These are phyloP conservation scores for Sycophila texana DNA, from an alignment of 2,888 invertebrate species.

Conservation along the genomic window DNA sequence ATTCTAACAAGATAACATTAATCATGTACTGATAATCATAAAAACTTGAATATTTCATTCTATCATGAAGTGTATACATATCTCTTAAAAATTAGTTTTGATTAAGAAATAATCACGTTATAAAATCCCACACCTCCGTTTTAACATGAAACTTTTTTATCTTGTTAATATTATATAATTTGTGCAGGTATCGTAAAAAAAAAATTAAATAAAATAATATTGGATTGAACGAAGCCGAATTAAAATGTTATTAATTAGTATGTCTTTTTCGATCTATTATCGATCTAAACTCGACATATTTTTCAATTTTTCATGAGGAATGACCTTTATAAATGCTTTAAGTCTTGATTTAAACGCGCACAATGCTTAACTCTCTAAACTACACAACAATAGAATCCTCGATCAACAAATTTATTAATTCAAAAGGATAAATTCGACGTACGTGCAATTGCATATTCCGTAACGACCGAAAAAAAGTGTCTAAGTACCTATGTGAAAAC, in stretches of 20 bases:
- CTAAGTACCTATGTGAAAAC: background rate
- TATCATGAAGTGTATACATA: background rate
- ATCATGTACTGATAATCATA: constrained; percentile 4
- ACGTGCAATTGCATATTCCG: background rate
- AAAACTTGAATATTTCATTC: constrained; percentile 1
- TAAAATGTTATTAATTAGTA: no score
- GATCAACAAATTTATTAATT: no score
- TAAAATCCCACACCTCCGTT: constrained; percentile 11
- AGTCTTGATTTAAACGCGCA: no score
- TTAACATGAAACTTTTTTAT: background rate
- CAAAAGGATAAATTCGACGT: no score
- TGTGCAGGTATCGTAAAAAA: background rate
- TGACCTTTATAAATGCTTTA: background rate
- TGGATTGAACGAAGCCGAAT: no score
- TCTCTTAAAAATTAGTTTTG: constrained; percentile 29
- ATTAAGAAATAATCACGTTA: constrained; percentile 17
- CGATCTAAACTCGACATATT: background rate
- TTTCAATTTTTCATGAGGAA: background rate
- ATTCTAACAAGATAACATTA: constrained; percentile 31
- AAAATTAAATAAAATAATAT: background rate
- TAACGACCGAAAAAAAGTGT: background rate
- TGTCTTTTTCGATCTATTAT: no score
- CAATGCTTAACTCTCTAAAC: no score
- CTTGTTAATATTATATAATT: constrained; percentile 16
- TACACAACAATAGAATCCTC: no score